Evolutionary conservation across 2,113 vertebrate genomes (phyloP).

Genomic region (Pithys albifrons): DNA sequence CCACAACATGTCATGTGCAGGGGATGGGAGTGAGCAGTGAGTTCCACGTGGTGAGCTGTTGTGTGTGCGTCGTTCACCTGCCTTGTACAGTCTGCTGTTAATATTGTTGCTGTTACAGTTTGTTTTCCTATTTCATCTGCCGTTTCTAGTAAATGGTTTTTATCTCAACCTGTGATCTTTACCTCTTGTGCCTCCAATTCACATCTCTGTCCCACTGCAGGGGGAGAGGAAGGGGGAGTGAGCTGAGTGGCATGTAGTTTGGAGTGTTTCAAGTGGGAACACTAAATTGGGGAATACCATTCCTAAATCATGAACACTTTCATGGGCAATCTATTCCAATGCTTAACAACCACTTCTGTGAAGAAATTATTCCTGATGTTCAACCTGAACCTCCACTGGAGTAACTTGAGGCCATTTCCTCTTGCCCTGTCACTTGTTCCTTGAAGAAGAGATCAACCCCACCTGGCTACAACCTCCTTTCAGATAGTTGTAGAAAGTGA

Average conservation of each 20-base stretch:
- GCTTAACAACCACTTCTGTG: neutral
- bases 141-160: neutral
- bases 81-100: neutral
- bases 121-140: neutral
- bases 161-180: neutral
- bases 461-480: neutral
- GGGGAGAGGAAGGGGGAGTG: neutral
- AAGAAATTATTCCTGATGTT: neutral
- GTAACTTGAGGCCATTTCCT: neutral
- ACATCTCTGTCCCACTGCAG: rapidly evolving
- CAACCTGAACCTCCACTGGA: neutral
- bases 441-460: rapidly evolving
- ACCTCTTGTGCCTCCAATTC: neutral
- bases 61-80: neutral
- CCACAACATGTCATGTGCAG: neutral
- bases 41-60: rapidly evolving
- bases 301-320: neutral
- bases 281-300: neutral
- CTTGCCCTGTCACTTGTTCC: neutral
- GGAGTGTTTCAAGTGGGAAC: neutral
- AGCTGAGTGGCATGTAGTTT: neutral
- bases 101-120: neutral
- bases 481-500: neutral
- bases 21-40: too few species aligned
- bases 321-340: neutral